Percentiles rank a stretch among this genome's conserved stretches.
These are phyloP conservation scores for Sebastes reedi DNA, from an alignment of 2,797 vertebrate species.

Conservation along the genomic window DNA sequence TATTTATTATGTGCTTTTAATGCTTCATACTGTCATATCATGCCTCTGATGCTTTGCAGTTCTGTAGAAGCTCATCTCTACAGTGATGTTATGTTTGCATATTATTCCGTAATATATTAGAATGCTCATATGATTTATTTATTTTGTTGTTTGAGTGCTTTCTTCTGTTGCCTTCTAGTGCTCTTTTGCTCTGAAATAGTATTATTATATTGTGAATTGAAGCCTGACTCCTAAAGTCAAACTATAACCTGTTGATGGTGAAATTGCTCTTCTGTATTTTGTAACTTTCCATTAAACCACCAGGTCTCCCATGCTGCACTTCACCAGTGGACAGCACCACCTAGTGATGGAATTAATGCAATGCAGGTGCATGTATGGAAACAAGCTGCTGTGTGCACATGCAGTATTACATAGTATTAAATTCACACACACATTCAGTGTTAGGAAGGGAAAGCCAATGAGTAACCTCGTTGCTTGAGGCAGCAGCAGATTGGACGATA, in stretches of 20 bases:
- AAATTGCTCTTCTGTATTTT: background rate
- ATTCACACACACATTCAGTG: background rate
- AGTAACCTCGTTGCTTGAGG: no score
- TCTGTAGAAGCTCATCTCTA: background rate
- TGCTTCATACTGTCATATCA: background rate
- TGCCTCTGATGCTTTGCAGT: background rate
- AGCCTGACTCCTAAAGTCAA: background rate
- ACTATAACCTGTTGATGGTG: background rate
- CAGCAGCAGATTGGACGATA: no score
- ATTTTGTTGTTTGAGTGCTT: background rate
- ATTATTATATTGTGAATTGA: background rate
- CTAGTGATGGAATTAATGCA: slow-evolving; percentile 17
- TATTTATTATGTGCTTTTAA: background rate
- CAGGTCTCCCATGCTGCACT: background rate
- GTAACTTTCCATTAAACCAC: slow-evolving; percentile 9
- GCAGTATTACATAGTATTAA: background rate
- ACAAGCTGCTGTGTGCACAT: background rate
- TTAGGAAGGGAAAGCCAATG: no score
- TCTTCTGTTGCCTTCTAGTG: background rate
- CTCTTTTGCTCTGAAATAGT: background rate
- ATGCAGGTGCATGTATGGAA: background rate
- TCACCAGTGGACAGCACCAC: slow-evolving; percentile 24
- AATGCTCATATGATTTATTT: no score
- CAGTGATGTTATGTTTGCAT: background rate
- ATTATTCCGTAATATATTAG: background rate